Base-by-base conservation (phyloP, 53 echinoderm and acorn worm genomes). In the Astropecten irregularis region DNA sequence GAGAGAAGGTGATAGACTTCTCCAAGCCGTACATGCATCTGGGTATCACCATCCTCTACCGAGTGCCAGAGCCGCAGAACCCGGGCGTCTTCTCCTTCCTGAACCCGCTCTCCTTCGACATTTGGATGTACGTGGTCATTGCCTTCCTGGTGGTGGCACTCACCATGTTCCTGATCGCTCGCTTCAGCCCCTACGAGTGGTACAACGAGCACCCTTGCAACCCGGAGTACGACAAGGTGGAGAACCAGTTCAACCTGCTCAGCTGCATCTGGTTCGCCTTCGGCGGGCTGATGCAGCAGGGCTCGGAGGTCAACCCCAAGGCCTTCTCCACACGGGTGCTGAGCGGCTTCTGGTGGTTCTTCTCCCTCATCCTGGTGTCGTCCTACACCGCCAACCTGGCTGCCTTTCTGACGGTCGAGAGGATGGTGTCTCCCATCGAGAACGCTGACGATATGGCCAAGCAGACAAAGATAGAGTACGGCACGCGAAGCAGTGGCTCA, bases 271-370 rank as follows among this genome's bases (percentile, higher is more conserved):
- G 99, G 99, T 99, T 99, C 49, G 89, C 94, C 33, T 99, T 99
- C 71, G 99, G 99, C 40, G 94, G 99, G 13, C 86, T 99, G 49
- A 99, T 99, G 99, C 99, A 99, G 82, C 99, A 99, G 62, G 99
- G 99, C 2, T 99, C 99, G 10, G 99, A 99, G 88, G 70, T 99
- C 52, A 99, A 94, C 73, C 94, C 99, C 59, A 85, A 77, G 74
- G 99, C 99, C 16, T 94, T 99, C 69, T 99, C 99, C 47, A 99
- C 99, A 40, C 61, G 99, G 20, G 94, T 95, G 4, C 84, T 95
- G 49, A 99, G 99, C 33, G 99, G 99, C 1, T 94, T 99, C 81
- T 99, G 94, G 94, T 99, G 99, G 99, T 99, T 99, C 88, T 99
- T 99, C 89, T 99, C 94, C 1, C 84, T 99, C 18, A 99, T 99